phyloP scores from a whole-genome alignment of 2,113 vertebrate genomes.

The Phaethon lepturus region DNA sequence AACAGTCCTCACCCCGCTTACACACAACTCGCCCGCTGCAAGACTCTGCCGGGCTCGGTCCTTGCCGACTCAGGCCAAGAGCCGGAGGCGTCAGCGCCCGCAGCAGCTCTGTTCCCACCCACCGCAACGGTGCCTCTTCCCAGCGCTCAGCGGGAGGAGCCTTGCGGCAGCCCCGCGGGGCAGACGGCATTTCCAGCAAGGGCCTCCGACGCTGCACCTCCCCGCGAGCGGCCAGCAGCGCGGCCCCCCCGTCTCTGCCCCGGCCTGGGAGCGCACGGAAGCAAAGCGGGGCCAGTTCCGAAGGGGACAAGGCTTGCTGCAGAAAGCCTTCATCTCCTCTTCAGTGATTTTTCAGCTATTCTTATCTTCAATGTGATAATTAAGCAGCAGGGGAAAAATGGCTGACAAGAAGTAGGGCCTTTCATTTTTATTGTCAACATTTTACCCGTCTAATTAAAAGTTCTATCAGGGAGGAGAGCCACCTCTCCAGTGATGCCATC shows the following conservation, averaged over 20 bases:
- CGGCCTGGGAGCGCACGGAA: not conserved
- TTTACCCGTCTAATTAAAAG: not conserved
- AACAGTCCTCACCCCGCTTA: accelerated
- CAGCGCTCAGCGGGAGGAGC: not conserved
- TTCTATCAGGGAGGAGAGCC: not conserved
- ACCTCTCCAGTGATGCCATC: conserved; percentile 53
- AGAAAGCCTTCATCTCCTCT: not conserved
- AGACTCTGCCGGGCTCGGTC: not conserved
- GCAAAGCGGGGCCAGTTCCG: not conserved
- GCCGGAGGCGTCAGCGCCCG: accelerated
- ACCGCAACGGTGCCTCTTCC: accelerated
- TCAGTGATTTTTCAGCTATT: not conserved
- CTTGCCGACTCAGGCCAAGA: not conserved
- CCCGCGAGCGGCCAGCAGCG: not conserved
- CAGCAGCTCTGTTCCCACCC: not conserved
- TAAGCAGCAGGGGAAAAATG: not conserved
- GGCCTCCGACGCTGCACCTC: not conserved
- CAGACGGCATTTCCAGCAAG: accelerated
- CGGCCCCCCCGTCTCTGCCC: not conserved
- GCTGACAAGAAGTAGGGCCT: not conserved
- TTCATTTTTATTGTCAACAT: not conserved
- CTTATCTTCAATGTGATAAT: not conserved
- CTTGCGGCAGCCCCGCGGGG: accelerated
- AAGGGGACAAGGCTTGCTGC: not conserved
- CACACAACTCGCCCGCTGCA: not conserved